Evolutionary conservation across 23 tunicate genomes (phyloP), one percentile per base, ranked within the genome.

Genomic region (Aplidium turbinatum): DNA sequence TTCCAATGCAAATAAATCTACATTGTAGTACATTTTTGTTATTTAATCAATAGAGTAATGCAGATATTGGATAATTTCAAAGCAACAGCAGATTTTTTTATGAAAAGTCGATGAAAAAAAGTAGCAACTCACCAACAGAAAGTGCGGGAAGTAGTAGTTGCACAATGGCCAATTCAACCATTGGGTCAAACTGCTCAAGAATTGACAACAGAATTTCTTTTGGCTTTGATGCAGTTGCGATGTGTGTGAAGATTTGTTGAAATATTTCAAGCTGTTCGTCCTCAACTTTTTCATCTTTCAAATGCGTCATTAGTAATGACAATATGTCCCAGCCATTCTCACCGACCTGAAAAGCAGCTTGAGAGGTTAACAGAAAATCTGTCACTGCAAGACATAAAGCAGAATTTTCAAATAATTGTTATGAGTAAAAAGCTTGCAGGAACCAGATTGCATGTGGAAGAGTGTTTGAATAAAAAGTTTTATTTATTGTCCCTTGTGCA

Each of bases 181-280:
- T 81, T 22, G 96, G 96, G 30, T 88, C 96, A 76, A 80, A 88
- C 26, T 88, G 96, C 38, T 88, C 96, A 58, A 88, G 42, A 32
- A 88, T 26, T 33, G 79, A 79, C 35, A 88, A 57, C 35, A 75
- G 23, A 7, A 88, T 24, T 68, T 88, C 96, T 31, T 81, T 81
- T 0, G 79, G 58, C 51, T 67, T 72, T 4, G 82, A 64, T n/a
- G 24, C 33, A 24, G 78, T 25, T 2, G 83, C 54, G 25, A 88
- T 67, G 31, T 69, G 47, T 26, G 1, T 29, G 31, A 88, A 80
- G 38, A 85, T 52, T 4, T 81, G 78, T 68, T 54, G 64, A 33
- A 82, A 75, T 16, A 7, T 0, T 0, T 60, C 21, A 61, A 81
- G 24, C 24, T 76, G 53, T 57, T 63, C 55, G 18, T 75, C 35